A percentile compares a stretch with the other conserved stretches of the same genome.
These are phyloP conservation scores for Hyposoter didymator DNA, from an alignment of 2,888 invertebrate genomes.

Conservation along the genomic window DNA sequence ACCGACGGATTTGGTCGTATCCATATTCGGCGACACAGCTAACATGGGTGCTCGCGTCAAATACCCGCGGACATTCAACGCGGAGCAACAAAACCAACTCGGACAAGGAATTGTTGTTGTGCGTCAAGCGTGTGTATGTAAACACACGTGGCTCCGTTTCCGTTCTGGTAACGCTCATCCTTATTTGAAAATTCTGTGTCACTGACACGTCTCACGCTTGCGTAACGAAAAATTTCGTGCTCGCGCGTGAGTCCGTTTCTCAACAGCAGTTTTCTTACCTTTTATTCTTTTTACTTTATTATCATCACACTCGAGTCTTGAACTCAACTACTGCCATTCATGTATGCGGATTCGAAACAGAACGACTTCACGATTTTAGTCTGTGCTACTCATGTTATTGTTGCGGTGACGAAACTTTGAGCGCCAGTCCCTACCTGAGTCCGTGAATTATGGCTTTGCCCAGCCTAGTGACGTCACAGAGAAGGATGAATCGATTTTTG, in stretches of 20 bases:
- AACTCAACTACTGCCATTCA: not conserved
- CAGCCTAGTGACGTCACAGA: too few relatives aligned
- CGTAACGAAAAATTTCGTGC: slow-evolving; percentile 15
- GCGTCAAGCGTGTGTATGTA: not conserved
- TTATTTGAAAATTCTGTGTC: slow-evolving; percentile 25
- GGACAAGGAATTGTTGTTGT: slow-evolving; percentile 22
- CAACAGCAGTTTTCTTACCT: not conserved
- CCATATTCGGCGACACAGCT: slow-evolving; percentile 17
- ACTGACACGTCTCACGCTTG: slow-evolving; percentile 2
- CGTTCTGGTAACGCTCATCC: not conserved
- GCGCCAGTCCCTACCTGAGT: too few relatives aligned
- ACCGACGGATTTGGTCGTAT: slow-evolving; percentile 37
- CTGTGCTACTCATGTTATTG: not conserved
- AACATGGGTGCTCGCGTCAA: slow-evolving; percentile 30
- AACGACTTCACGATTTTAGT: not conserved
- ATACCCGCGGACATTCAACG: slow-evolving; percentile 41
- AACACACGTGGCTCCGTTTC: slow-evolving; percentile 9
- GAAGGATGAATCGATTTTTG: too few relatives aligned
- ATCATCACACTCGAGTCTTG: not conserved
- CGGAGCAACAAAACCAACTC: slow-evolving; percentile 28
- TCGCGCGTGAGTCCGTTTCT: not conserved
- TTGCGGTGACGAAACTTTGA: not conserved
- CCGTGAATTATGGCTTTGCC: too few relatives aligned
- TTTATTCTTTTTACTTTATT: not conserved
- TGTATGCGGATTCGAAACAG: not conserved